A percentile compares a stretch with the other conserved stretches of the same genome.
Evolutionary conservation across 2,113 vertebrate genomes (phyloP).

Genomic region (Gnathonemus echidnorhynchus): DNA sequence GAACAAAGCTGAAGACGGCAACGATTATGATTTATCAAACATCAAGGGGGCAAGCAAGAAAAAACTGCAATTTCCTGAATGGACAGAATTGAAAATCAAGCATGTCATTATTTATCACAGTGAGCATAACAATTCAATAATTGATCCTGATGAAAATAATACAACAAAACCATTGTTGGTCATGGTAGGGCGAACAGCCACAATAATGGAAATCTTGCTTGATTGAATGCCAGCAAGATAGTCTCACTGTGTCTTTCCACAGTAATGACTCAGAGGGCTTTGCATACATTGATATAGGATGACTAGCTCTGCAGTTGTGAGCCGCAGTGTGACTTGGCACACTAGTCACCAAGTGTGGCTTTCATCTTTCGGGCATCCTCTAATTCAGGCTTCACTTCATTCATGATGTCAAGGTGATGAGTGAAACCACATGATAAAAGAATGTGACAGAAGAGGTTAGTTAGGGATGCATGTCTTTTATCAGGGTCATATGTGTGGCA

Average conservation of each 20-base stretch:
- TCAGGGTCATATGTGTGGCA: neutral
- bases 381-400: neutral
- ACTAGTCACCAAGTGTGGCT: neutral
- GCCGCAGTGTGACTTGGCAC: neutral
- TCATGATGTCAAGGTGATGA: neutral
- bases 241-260: neutral
- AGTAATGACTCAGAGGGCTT: neutral
- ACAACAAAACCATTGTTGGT: neutral
- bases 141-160: neutral
- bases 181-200: neutral
- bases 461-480: neutral
- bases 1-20: neutral
- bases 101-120: conserved; percentile 6
- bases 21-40: neutral
- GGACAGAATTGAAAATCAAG: conserved; percentile 1
- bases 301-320: neutral
- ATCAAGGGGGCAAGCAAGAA: neutral
- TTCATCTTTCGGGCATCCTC: neutral
- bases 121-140: neutral
- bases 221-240: neutral
- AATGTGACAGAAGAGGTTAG: neutral
- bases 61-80: conserved; percentile 4
- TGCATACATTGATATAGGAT: neutral
- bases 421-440: neutral
- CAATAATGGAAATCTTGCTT: neutral